Conservation (phyloP, 53 echinoderm and acorn worm species). For the Patiria pectinifera region DNA sequence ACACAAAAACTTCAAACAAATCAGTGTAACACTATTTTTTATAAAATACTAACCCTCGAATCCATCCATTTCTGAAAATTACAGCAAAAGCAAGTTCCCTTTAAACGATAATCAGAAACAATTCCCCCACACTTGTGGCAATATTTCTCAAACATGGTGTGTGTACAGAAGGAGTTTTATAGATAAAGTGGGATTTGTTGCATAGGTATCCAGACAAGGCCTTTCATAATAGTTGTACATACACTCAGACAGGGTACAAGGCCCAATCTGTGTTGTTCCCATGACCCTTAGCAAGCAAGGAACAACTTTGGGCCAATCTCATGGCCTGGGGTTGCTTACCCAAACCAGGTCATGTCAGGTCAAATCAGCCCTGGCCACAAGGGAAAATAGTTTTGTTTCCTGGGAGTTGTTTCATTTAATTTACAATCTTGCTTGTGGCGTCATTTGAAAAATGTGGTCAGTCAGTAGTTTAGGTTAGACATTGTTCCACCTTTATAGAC, state of each 20-base stretch:
- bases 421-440: not conserved
- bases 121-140: not conserved
- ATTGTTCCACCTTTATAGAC: too few species aligned
- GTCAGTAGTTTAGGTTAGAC: too few species aligned
- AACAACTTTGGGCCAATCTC: constrained; percentile 58
- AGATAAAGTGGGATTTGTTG: constrained; percentile 26
- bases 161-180: not conserved
- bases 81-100: too few species aligned
- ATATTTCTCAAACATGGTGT: not conserved
- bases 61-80: too few species aligned
- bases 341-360: constrained; percentile 41
- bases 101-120: not conserved
- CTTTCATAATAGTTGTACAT: not conserved
- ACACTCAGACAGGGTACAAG: not conserved
- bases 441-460: not conserved
- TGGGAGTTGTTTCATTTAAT: not conserved
- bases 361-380: constrained; percentile 1
- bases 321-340: constrained; percentile 52
- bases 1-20: too few species aligned
- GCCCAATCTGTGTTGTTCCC: constrained; percentile 24
- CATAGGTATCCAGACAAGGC: not conserved
- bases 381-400: constrained; percentile 23
- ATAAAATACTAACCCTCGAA: too few species aligned
- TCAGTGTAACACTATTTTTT: too few species aligned
- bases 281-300: constrained; percentile 35